Evolutionary conservation across 35 echinoderm and acorn worm genomes (phyloP).

Genomic region (Strongylocentrotus purpuratus): DNA sequence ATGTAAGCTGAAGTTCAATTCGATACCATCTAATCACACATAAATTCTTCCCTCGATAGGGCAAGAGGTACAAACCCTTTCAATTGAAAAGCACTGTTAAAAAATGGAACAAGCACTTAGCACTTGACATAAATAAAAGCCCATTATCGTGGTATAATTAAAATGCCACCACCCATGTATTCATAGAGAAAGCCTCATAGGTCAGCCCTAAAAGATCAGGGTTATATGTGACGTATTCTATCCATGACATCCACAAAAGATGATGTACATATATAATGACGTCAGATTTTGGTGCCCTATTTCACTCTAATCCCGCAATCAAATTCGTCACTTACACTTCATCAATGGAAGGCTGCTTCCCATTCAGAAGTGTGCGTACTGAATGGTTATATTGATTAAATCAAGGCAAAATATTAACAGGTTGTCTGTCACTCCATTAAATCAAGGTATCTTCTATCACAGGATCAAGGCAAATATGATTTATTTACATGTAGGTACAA

Average conservation of each 20-base stretch:
- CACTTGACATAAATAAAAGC: background rate
- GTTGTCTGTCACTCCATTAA: background rate
- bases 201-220: background rate
- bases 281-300: background rate
- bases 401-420: background rate
- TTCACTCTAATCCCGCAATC: slow-evolving; percentile 7
- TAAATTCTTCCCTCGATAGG: background rate
- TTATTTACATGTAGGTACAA: background rate
- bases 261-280: background rate
- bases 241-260: background rate
- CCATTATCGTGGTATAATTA: background rate
- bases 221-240: background rate
- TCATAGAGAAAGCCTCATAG: background rate
- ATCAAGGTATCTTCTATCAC: background rate
- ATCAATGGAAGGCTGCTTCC: background rate
- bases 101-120: background rate
- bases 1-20: background rate
- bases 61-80: background rate
- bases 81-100: background rate
- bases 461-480: background rate
- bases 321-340: background rate
- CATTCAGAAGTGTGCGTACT: background rate
- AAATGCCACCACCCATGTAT: background rate
- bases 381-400: background rate
- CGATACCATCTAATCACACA: background rate